phyloP scores from a whole-genome alignment of 1,140 invertebrate genomes.

The Elymnias hypermnestra region DNA sequence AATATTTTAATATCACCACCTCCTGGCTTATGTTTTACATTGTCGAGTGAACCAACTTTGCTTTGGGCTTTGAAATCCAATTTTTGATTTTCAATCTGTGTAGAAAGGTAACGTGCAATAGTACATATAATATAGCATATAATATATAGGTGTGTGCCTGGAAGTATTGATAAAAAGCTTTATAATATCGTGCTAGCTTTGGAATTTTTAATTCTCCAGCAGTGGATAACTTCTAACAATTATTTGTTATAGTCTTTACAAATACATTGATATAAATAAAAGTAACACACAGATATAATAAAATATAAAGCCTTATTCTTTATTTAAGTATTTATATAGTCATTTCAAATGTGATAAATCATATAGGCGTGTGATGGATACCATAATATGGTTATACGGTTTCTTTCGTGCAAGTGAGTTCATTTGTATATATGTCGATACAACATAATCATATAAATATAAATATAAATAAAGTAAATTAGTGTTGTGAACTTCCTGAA shows the following conservation, averaged over 20 bases:
- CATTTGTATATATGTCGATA: neutral
- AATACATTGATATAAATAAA: too few species aligned
- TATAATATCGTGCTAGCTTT: neutral
- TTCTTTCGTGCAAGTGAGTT: too few species aligned
- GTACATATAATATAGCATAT: neutral
- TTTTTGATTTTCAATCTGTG: conserved; percentile 92
- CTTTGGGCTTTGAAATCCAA: conserved; percentile 90
- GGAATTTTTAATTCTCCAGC: neutral
- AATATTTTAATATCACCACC: conserved; percentile 96
- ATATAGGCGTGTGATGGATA: too few species aligned
- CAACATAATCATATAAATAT: neutral
- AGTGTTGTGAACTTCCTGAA: neutral
- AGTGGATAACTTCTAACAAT: conserved; percentile 7
- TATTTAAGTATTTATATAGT: too few species aligned
- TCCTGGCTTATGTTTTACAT: conserved; percentile 94
- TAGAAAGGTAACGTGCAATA: conserved; percentile 58
- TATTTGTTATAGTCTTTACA: conserved; percentile 3
- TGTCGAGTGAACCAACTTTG: conserved; percentile 94
- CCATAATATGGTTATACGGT: too few species aligned
- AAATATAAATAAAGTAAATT: neutral
- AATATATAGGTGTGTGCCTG: neutral
- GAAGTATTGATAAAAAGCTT: neutral
- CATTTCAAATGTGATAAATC: too few species aligned
- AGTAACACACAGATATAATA: too few species aligned
- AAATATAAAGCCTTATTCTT: conserved; percentile 1